A percentile compares a stretch with the other conserved stretches of the same genome.
Conservation (phyloP, 2,797 vertebrate species). For the Anguilla anguilla region DNA sequence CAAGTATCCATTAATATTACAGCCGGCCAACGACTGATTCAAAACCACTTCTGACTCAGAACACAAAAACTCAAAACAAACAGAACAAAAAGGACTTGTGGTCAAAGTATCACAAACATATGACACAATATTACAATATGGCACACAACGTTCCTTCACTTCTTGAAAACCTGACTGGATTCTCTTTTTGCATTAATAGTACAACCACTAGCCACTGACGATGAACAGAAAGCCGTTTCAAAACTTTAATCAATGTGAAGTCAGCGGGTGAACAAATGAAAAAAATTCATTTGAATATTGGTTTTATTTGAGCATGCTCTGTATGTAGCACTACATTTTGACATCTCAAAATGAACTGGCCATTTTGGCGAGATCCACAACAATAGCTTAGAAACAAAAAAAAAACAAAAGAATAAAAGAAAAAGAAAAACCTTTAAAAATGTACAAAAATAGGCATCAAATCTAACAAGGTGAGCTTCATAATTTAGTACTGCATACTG, state of each 20-base stretch:
- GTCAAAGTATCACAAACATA: conserved; percentile 1
- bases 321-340: conserved; percentile 74
- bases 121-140: conserved; percentile 21
- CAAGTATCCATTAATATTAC: conserved; percentile 21
- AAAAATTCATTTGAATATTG: conserved; percentile 54
- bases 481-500: conserved; percentile 60
- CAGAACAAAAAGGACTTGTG: background rate
- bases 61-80: background rate
- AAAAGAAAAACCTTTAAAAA: conserved; percentile 43
- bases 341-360: conserved; percentile 65
- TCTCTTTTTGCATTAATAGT: background rate
- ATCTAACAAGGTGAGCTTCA: conserved; percentile 44
- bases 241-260: conserved; percentile 31
- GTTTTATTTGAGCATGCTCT: conserved; percentile 79
- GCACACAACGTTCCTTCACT: conserved; percentile 19
- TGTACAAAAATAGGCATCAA: conserved; percentile 55
- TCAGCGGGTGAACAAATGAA: conserved; percentile 48
- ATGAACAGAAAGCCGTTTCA: conserved; percentile 17
- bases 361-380: conserved; percentile 56
- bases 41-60: background rate
- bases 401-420: conserved; percentile 42
- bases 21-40: background rate
- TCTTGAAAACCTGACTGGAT: background rate
- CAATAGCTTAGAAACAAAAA: conserved; percentile 60
- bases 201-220: background rate